Evolutionary conservation across 2,888 invertebrate genomes (phyloP), one percentile per base, ranked within the genome.

Genomic region (Apamea anceps): DNA sequence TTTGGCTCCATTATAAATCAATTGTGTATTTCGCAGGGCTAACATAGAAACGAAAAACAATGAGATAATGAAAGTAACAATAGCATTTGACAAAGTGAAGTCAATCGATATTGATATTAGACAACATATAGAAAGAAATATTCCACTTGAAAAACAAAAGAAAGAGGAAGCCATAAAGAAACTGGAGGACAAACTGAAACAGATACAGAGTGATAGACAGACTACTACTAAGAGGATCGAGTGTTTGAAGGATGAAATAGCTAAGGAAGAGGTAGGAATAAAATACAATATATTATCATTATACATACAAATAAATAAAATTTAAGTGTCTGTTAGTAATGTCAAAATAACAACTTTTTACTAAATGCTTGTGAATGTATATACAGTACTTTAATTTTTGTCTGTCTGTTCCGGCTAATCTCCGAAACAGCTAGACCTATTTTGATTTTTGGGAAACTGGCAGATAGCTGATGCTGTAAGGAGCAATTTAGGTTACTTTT

Each of bases 61-160:
- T 65, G 95, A 94, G 86, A 93, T 97, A 42, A 93, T 91, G 12
- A 94, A 96, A 86, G 93, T 96, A 48, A 91, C 93, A 2, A 95
- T 93, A 82, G 93, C 95, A 6, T 95, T 96, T 70, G 97, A 97
- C 18, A 97, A 97, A 88, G 96, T 98, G 12, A 95, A 96, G 75
- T 94, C 97, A 51, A 92, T 97, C 25, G 97, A 97, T 76, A 94
- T 94, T 0, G 97, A 98, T 82, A 97, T 98, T 6, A 95, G 97
- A 72, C 95, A 97, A 28, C 98, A 97, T 88, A 93, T 96, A 72
- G 96, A 96, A 73, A 94, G 97, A 75, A 97, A 98, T 89, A 97
- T 98, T 45, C 96, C 95, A 8, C 94, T 93, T 3, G 97, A 97
- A 90, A 97, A 98, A 89, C 95, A 96, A 66, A 95, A 96, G 71